These are phyloP conservation scores for Diaphora mendica DNA, from an alignment of 2,888 invertebrate species.

Conservation along the genomic window DNA sequence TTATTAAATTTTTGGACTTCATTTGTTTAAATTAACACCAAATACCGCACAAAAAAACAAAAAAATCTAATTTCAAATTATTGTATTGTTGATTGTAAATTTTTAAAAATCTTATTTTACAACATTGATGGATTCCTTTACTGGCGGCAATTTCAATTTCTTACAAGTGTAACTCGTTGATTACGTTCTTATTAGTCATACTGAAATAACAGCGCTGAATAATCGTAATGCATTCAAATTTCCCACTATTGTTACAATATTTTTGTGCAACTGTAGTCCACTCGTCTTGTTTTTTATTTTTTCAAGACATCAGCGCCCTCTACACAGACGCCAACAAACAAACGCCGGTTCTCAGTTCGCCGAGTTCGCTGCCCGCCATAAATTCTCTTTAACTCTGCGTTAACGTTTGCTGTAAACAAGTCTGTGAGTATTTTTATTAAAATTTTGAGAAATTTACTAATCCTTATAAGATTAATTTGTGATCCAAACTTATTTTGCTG, in stretches of 20 bases:
- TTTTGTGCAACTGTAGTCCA: constrained; percentile 1
- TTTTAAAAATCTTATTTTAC: no score
- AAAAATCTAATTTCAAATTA: no score
- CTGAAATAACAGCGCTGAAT: not conserved
- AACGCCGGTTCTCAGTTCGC: constrained; percentile 64
- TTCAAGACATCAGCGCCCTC: constrained; percentile 72
- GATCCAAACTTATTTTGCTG: not conserved
- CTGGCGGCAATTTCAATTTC: not conserved
- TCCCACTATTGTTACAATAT: not conserved
- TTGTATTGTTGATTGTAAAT: no score
- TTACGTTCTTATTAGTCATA: not conserved
- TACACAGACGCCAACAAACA: constrained; percentile 80
- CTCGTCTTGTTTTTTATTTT: constrained; percentile 26
- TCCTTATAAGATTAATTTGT: constrained; percentile 7
- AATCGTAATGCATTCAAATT: not conserved
- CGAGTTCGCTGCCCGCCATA: constrained; percentile 77
- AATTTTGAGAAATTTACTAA: constrained; percentile 24
- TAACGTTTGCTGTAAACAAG: constrained; percentile 80
- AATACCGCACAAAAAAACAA: not conserved
- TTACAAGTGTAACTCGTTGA: not conserved
- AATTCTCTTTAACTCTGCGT: constrained; percentile 71
- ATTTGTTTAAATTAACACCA: not conserved
- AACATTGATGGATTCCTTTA: not conserved
- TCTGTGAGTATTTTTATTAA: constrained; percentile 72
- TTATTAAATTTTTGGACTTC: not conserved